Evolutionary conservation across 2,888 invertebrate genomes (phyloP).

Genomic region (Drosophila affinis): DNA sequence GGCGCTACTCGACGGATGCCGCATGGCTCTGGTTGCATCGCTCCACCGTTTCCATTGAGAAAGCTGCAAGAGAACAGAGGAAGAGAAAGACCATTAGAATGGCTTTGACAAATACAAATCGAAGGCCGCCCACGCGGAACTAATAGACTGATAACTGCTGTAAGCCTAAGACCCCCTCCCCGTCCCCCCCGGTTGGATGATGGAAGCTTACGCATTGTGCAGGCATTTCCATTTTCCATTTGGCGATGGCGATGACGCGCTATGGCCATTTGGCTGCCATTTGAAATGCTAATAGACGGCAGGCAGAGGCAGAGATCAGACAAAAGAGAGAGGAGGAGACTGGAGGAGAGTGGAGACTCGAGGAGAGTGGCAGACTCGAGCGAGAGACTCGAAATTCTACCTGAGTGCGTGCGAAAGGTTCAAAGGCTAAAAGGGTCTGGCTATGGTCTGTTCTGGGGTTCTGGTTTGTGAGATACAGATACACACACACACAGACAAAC

Average conservation of each 20-base stretch:
- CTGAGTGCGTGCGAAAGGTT: conserved; percentile 66
- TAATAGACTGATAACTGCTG: conserved; percentile 76
- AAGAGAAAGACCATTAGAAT: background rate
- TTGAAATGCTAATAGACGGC: conserved; percentile 67
- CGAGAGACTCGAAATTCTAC: conserved; percentile 53
- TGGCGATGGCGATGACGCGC: conserved; percentile 1
- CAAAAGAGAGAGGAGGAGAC: conserved; percentile 10
- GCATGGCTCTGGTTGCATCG: conserved; percentile 41
- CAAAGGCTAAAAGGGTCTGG: conserved; percentile 76
- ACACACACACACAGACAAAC: conserved; percentile 17
- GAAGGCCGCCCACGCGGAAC: conserved; percentile 39
- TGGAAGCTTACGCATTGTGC: conserved; percentile 69
- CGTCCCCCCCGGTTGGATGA: conserved; percentile 30
- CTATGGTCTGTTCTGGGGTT: conserved; percentile 15
- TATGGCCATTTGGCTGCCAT: conserved; percentile 52
- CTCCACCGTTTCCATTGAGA: conserved; percentile 59
- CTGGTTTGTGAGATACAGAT: conserved; percentile 30
- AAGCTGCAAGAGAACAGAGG: conserved; percentile 8
- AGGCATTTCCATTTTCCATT: conserved; percentile 50
- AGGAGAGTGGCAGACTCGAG: conserved; percentile 46
- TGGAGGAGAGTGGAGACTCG: conserved; percentile 18
- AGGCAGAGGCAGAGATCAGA: background rate
- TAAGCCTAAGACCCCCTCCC: conserved; percentile 60
- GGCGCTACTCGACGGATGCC: conserved; percentile 7
- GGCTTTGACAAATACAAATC: background rate